Conservation (phyloP, 2,797 vertebrate species). For the Silurus aristotelis region DNA sequence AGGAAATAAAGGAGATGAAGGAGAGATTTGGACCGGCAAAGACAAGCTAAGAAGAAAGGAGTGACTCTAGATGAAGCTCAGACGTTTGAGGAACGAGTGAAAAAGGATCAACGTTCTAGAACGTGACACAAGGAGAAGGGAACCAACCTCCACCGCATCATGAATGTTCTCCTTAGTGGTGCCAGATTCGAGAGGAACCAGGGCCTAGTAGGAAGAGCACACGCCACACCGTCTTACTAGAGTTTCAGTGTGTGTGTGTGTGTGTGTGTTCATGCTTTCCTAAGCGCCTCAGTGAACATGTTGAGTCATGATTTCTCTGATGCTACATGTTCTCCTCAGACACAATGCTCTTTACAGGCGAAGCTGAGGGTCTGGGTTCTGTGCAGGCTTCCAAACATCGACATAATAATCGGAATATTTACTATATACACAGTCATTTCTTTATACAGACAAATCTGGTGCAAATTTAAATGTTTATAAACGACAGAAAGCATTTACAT, state of each 20-base stretch:
- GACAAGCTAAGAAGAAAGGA: not conserved
- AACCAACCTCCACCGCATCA: constrained; percentile 75
- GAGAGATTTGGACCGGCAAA: not conserved
- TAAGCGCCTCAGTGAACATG: not conserved
- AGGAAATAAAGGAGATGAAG: not conserved
- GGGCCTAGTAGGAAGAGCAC: constrained; percentile 65
- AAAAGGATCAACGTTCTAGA: constrained; percentile 3
- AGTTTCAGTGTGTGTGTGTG: not conserved
- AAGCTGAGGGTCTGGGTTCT: not conserved
- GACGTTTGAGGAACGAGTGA: not conserved
- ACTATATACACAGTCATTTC: too few species aligned
- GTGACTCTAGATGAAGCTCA: not conserved
- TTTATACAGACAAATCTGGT: not conserved
- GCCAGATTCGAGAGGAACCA: constrained; percentile 63
- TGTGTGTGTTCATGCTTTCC: not conserved
- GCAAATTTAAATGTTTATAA: not conserved
- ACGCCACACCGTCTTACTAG: constrained; percentile 52
- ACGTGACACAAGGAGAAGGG: constrained; percentile 31
- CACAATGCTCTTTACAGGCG: not conserved
- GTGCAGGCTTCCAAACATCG: not conserved
- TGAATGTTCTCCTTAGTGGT: constrained; percentile 64
- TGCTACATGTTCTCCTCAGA: not conserved
- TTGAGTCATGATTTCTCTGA: constrained; percentile 13
- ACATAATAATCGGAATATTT: not conserved
- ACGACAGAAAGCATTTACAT: not conserved